Percentiles rank a stretch among this genome's conserved stretches.
Evolutionary conservation across 2,888 invertebrate species (phyloP).

Genomic region (Amphipyra tragopoginis): DNA sequence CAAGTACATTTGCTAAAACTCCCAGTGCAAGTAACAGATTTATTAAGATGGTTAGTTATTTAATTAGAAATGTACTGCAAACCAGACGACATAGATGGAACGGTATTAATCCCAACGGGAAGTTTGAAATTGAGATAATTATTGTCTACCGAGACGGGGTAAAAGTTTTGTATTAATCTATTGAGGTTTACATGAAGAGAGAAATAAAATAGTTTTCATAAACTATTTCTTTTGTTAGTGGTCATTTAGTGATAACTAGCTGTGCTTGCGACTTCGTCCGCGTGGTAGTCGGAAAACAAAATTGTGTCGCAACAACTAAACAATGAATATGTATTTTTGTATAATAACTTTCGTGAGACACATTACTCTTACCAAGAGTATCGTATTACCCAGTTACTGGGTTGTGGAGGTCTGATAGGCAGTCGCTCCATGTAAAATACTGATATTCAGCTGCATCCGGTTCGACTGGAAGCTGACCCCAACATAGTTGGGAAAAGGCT

Average conservation of each 20-base stretch:
- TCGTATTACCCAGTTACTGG: too few relatives aligned
- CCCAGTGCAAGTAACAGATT: conserved; percentile 10
- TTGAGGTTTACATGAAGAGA: conserved; percentile 4
- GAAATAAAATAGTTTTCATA: neutral
- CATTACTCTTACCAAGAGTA: too few relatives aligned
- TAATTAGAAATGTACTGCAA: conserved; percentile 51
- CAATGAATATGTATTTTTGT: too few relatives aligned
- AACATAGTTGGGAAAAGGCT: too few relatives aligned
- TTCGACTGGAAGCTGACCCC: too few relatives aligned
- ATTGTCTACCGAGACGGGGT: conserved; percentile 36
- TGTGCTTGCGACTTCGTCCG: too few relatives aligned
- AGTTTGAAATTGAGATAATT: conserved; percentile 56
- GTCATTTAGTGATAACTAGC: neutral
- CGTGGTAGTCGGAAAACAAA: too few relatives aligned
- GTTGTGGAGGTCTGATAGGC: too few relatives aligned
- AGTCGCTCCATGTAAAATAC: too few relatives aligned
- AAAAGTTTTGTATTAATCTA: conserved; percentile 13
- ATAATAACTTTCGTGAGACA: too few relatives aligned
- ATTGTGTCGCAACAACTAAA: too few relatives aligned
- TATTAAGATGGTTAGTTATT: conserved; percentile 35
- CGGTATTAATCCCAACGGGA: conserved; percentile 54
- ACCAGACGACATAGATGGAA: conserved; percentile 58
- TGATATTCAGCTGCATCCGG: too few relatives aligned
- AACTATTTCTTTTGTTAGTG: neutral
- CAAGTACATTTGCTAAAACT: neutral